Evolutionary conservation across 2,888 invertebrate genomes (phyloP), one percentile per base, ranked within the genome.

Genomic region (Trissolcus japonicus): DNA sequence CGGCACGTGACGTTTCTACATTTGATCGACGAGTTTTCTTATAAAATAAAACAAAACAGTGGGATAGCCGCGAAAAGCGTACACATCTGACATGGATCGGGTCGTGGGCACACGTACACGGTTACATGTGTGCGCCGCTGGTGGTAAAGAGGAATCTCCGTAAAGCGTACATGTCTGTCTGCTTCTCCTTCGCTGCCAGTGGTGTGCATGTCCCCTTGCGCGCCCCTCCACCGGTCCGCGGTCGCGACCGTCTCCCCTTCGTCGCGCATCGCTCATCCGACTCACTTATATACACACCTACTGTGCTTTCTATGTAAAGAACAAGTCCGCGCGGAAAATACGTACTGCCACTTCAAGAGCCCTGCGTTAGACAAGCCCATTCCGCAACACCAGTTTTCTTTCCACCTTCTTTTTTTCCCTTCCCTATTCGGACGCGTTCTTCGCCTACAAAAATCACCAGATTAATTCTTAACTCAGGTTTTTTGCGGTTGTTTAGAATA

Each of bases 61-160:
- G 74, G 68, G 61, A 74, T 57, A 69, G 59, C 72, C 54, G 71
- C 53, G 63, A 63, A 71, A 71, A 63, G 16, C 35, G 62, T 56
- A 57, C 41, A 56, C 56, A 62, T 50, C 40, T 51, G 43, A 71
- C 62, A 71, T 71, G 71, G 71, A 65, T 65, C 69, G 74, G 68
- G 76, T 68, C 79, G 78, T 59, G 67, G 29, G 77, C 71, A 74
- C 78, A 77, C 57, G 65, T 57, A 54, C 53, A 59, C 62, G 53
- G n/a, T 17, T 19, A 11, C 67, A 50, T 75, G 76, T 76, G 69
- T 73, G 68, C 79, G 73, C 77, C 71, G 68, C 78, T 80, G 79
- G 81, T 79, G 76, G 79, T 78, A 82, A 78, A 80, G 81, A 83
- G 82, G 81, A 82, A 85, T 83, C 83, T 82, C 81, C 81, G 82